Evolutionary conservation across 2,113 vertebrate species (phyloP), one percentile per base, ranked within the genome.

Genomic region (Ciconia boyciana): DNA sequence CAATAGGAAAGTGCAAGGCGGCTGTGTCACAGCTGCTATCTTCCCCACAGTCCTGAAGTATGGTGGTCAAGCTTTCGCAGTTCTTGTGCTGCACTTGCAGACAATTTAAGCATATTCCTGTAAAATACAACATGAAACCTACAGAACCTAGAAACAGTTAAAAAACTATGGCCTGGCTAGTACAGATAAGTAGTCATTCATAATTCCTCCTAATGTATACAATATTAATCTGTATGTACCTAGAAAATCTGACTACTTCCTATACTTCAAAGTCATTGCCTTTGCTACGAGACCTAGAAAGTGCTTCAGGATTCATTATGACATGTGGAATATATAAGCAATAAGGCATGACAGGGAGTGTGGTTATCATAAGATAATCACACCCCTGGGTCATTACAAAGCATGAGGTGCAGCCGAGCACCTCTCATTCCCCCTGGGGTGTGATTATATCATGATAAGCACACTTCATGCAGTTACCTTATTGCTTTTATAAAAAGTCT

Each of bases 371-470:
- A 98, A 98, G 97, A 97, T 98, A 98, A 98, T 98, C 98, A 98
- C 97, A 98, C 98, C 97, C 98, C 94, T 97, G 98, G 98, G 98
- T 98, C 98, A 98, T 98, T 98, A 98, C 96, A 98, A 98, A 98
- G 98, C 97, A 96, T 96, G 96, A 98, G 97, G 97, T 97, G 93
- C 97, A 93, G 93, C 95, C 92, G 72, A 55, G 66, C 95, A 96
- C 97, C 97, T 97, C 96, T 97, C 97, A 94, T 98, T 97, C 97
- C 97, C 98, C 98, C 97, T 95, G 97, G 98, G 98, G 98, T 97
- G 97, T 98, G 98, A 98, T 98, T 98, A 98, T 93, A 97, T 96
- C 96, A 93, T 69, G 87, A 96, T 96, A 97, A 95, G 94, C 97
- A 97, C 88, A 96, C 96, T 97, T 97, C 96, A 92, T 95, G 93